A percentile compares a stretch with the other conserved stretches of the same genome.
Evolutionary conservation across 2,113 vertebrate genomes (phyloP).

Genomic region (Barbus barbus): DNA sequence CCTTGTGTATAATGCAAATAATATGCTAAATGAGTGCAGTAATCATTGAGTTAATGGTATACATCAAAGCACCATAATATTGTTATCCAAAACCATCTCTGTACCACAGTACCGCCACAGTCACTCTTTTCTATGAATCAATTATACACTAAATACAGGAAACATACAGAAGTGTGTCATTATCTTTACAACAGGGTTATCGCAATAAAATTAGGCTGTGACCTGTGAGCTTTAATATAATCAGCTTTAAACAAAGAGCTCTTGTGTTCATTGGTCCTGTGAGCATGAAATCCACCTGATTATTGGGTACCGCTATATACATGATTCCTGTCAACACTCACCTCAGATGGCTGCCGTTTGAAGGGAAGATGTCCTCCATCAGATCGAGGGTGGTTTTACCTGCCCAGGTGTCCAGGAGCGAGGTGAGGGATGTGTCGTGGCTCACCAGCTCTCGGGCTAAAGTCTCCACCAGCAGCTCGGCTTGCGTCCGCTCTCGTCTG

Average conservation of each 20-base stretch:
- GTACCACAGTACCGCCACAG: neutral
- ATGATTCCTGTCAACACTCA: slow-evolving; percentile 51
- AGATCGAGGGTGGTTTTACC: slow-evolving; percentile 88
- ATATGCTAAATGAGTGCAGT: neutral
- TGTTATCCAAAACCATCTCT: neutral
- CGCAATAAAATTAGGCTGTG: neutral
- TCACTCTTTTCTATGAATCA: neutral
- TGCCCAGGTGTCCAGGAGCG: slow-evolving; percentile 85
- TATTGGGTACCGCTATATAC: slow-evolving; percentile 5
- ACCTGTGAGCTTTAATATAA: slow-evolving; percentile 9
- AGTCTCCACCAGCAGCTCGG: slow-evolving; percentile 82
- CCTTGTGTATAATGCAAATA: neutral
- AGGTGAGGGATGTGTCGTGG: slow-evolving; percentile 84
- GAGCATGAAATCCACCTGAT: slow-evolving; percentile 15
- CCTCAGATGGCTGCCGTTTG: slow-evolving; percentile 60
- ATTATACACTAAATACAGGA: neutral
- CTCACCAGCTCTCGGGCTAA: slow-evolving; percentile 84
- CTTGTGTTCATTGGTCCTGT: slow-evolving; percentile 20
- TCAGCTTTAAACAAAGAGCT: slow-evolving; percentile 21
- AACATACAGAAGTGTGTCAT: neutral
- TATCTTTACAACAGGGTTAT: neutral
- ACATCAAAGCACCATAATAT: neutral
- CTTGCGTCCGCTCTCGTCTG: slow-evolving; percentile 73
- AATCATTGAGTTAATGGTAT: neutral
- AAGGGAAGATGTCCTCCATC: slow-evolving; percentile 89